Evolutionary conservation across 1,140 invertebrate species (phyloP).

Genomic region (Heliothis virescens): DNA sequence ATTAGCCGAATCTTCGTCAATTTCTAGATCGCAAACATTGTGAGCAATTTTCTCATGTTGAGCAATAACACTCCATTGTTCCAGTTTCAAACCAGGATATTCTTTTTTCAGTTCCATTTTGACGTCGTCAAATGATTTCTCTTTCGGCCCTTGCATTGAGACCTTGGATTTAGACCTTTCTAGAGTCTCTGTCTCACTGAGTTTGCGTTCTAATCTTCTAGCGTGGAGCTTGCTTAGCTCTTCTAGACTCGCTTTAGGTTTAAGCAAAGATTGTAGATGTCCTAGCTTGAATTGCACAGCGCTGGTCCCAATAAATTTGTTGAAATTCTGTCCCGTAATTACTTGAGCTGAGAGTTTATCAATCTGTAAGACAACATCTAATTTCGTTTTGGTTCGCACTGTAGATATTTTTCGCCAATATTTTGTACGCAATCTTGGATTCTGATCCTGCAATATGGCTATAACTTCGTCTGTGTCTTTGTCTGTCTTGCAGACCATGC

Average conservation of each 20-base stretch:
- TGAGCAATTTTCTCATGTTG: conserved; percentile 3
- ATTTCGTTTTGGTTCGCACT: conserved; percentile 61
- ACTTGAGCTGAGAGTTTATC: conserved; percentile 78
- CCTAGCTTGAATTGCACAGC: conserved; percentile 73
- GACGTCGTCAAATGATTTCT: conserved; percentile 27
- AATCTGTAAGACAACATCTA: conserved; percentile 77
- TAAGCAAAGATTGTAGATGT: conserved; percentile 69
- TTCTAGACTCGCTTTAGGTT: conserved; percentile 64
- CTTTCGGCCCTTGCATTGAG: conserved; percentile 15
- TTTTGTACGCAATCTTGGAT: conserved; percentile 75
- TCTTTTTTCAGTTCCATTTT: conserved; percentile 24
- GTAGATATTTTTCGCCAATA: conserved; percentile 79
- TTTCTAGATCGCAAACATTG: background rate
- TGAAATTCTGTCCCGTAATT: conserved; percentile 66
- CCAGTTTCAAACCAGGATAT: conserved; percentile 10
- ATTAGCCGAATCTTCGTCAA: background rate
- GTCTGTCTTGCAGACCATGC: conserved; percentile 68
- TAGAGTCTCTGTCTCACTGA: background rate
- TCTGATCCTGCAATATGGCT: conserved; percentile 69
- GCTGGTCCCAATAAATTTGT: conserved; percentile 61
- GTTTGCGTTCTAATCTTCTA: conserved; percentile 19
- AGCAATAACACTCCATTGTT: conserved; percentile 1
- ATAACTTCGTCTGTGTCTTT: conserved; percentile 71
- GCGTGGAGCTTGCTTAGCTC: conserved; percentile 55
- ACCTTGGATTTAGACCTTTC: conserved; percentile 35